Percentiles rank a stretch among this genome's conserved stretches.
Conservation (phyloP, 1,140 invertebrate genomes). For the Drosophila bifasciata region DNA sequence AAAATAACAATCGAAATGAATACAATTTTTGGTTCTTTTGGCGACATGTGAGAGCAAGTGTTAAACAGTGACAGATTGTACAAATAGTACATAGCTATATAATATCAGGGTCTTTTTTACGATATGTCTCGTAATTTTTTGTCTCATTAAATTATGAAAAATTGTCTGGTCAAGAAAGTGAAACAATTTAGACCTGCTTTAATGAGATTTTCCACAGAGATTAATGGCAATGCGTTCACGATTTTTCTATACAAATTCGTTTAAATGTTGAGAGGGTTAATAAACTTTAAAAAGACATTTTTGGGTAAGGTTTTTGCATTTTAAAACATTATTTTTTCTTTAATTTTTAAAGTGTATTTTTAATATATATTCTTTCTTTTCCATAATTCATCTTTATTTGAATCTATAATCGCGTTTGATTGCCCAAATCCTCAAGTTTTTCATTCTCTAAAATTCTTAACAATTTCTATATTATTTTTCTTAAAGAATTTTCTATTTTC, state of each 20-base stretch:
- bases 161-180: constrained; percentile 27
- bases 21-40: constrained; percentile 36
- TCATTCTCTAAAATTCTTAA: too few relatives aligned
- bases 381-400: background rate
- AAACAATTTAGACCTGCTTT: constrained; percentile 16
- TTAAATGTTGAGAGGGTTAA: constrained; percentile 16
- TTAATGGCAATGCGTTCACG: constrained; percentile 19
- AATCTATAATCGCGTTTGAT: background rate
- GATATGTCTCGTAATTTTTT: constrained; percentile 53
- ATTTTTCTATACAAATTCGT: constrained; percentile 1
- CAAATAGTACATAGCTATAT: constrained; percentile 45
- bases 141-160: constrained; percentile 64
- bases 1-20: constrained; percentile 22
- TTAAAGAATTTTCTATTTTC: constrained; percentile 4
- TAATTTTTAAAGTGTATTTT: too few relatives aligned
- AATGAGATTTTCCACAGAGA: constrained; percentile 28
- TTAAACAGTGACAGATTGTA: constrained; percentile 69
- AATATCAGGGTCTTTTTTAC: constrained; percentile 67
- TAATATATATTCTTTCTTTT: too few relatives aligned
- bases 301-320: too few relatives aligned
- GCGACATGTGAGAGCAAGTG: constrained; percentile 52
- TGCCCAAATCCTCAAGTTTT: too few relatives aligned
- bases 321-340: too few relatives aligned
- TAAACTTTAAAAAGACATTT: background rate
- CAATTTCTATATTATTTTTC: background rate